phyloP scores from a whole-genome alignment of 2,888 invertebrate genomes.

The Drosophila picticornis region DNA sequence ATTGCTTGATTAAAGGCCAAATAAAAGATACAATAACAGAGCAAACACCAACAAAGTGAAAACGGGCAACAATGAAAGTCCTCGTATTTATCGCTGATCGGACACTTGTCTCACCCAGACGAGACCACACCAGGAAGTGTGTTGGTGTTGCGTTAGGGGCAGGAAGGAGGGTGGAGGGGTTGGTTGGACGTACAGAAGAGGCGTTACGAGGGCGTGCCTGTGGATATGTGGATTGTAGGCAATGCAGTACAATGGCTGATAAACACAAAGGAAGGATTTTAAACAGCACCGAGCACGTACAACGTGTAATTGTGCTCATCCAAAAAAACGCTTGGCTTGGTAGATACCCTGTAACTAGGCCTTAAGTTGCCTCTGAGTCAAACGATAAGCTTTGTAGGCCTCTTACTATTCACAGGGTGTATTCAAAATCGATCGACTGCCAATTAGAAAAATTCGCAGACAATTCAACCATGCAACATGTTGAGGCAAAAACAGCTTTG shows the following conservation, averaged over 20 bases:
- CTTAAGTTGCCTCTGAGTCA: neutral
- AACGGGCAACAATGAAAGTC: constrained; percentile 54
- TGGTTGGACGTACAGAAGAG: neutral
- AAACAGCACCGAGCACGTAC: constrained; percentile 1
- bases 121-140: neutral
- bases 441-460: constrained; percentile 55
- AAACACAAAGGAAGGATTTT: constrained; percentile 50
- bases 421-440: constrained; percentile 51
- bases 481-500: neutral
- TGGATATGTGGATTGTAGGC: constrained; percentile 14
- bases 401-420: constrained; percentile 3
- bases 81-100: constrained; percentile 67
- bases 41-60: constrained; percentile 38
- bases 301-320: neutral
- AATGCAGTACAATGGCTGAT: constrained; percentile 42
- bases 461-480: constrained; percentile 27
- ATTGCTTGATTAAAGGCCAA: constrained; percentile 73
- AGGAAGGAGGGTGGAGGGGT: neutral
- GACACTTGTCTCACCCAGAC: constrained; percentile 52
- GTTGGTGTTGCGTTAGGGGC: neutral
- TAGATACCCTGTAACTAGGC: constrained; percentile 9
- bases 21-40: constrained; percentile 55
- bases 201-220: neutral
- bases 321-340: neutral
- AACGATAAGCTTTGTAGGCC: neutral